Conservation (phyloP, 2,888 invertebrate genomes). For the Resseliella maxima region DNA sequence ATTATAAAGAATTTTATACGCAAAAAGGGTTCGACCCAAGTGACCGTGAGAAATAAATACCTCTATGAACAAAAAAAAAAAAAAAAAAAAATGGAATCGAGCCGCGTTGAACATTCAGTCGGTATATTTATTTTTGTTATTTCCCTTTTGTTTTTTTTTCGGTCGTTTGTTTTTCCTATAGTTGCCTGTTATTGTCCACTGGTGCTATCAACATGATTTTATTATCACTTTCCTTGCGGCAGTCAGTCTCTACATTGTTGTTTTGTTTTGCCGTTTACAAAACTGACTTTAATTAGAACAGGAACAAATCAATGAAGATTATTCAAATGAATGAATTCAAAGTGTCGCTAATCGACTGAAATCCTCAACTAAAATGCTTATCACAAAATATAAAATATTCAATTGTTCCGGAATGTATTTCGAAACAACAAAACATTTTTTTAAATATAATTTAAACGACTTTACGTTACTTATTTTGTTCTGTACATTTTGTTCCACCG, state of each 20-base stretch:
- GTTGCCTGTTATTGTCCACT: slow-evolving; percentile 18
- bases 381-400: background rate
- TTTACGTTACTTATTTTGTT: background rate
- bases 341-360: slow-evolving; percentile 44
- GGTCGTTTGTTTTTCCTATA: background rate
- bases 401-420: slow-evolving; percentile 2
- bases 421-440: background rate
- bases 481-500: background rate
- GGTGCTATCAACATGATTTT: slow-evolving; percentile 51
- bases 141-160: background rate
- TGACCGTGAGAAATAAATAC: slow-evolving; percentile 54
- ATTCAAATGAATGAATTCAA: slow-evolving; percentile 30
- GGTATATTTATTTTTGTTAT: slow-evolving; percentile 37
- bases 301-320: background rate
- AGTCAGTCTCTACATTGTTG: background rate
- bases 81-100: background rate
- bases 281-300: slow-evolving; percentile 28
- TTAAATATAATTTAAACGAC: background rate
- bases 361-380: background rate
- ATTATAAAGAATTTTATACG: slow-evolving; percentile 52
- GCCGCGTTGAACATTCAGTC: slow-evolving; percentile 32
- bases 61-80: background rate
- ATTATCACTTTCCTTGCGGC: slow-evolving; percentile 47
- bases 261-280: background rate
- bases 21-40: slow-evolving; percentile 55